Conservation (phyloP, 1,140 invertebrate genomes). For the Leptinotarsa undecemlineata region DNA sequence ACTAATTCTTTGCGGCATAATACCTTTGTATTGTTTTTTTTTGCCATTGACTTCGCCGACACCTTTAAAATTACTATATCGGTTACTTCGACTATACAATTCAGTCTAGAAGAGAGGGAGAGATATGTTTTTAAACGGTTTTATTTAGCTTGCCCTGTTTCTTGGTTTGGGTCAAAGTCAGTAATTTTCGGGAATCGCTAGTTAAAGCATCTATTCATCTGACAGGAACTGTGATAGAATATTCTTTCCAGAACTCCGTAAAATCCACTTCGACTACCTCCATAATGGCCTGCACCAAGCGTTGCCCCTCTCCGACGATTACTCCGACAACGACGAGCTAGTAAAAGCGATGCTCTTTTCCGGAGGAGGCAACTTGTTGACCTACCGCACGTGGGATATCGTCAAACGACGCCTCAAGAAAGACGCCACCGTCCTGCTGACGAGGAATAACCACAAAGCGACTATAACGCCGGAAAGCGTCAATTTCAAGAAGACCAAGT, state of each 20-base stretch:
- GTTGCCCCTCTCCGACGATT: conserved; percentile 47
- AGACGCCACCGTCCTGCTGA: conserved; percentile 45
- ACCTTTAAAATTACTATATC: too few relatives aligned
- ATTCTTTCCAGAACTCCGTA: conserved; percentile 47
- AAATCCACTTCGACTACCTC: conserved; percentile 52
- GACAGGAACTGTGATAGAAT: background rate
- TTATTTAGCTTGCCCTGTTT: too few relatives aligned
- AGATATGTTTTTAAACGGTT: too few relatives aligned
- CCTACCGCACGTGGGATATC: conserved; percentile 48
- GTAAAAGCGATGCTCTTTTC: conserved; percentile 51
- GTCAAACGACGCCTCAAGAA: conserved; percentile 49
- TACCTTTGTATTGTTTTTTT: too few relatives aligned
- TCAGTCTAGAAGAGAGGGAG: too few relatives aligned
- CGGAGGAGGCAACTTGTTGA: conserved; percentile 49
- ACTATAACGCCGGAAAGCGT: conserved; percentile 52
- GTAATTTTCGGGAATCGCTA: too few relatives aligned
- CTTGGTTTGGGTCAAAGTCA: too few relatives aligned
- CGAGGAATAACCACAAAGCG: conserved; percentile 52
- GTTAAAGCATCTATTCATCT: background rate
- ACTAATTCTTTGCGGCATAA: too few relatives aligned
- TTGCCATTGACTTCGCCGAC: too few relatives aligned
- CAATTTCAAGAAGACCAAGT: conserved; percentile 44
- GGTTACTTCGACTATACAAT: too few relatives aligned
- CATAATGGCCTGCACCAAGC: conserved; percentile 43
- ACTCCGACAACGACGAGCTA: conserved; percentile 51